These are phyloP conservation scores for Cheilosia vernalis DNA, from an alignment of 2,888 invertebrate genomes.

Conservation along the genomic window DNA sequence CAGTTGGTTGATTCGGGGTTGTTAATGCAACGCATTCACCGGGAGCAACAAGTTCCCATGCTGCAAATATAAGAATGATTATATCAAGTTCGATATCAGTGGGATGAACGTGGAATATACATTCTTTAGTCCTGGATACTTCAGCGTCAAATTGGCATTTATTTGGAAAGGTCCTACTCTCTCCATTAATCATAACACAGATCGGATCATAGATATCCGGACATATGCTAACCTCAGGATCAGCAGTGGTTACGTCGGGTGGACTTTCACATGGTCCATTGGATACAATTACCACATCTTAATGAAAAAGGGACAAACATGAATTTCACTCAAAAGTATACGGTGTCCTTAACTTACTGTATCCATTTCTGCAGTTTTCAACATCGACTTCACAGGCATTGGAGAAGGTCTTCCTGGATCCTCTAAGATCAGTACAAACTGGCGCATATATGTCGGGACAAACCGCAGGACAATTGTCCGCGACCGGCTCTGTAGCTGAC, in stretches of 20 bases:
- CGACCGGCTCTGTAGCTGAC: not conserved
- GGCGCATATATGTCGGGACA: constrained; percentile 45
- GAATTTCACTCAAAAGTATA: not conserved
- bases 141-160: constrained; percentile 42
- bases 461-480: constrained; percentile 23
- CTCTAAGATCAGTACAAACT: constrained; percentile 22
- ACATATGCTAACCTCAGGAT: constrained; percentile 22
- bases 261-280: constrained; percentile 19
- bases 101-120: not conserved
- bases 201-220: constrained; percentile 39
- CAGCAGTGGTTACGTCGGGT: not conserved
- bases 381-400: constrained; percentile 31
- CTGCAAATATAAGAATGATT: not conserved
- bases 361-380: constrained; percentile 30
- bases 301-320: not conserved
- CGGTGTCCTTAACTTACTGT: constrained; percentile 1
- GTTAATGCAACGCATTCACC: constrained; percentile 27
- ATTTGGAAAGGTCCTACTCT: constrained; percentile 47
- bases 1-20: constrained; percentile 1
- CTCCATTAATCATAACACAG: constrained; percentile 38
- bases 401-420: constrained; percentile 26
- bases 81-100: no score
- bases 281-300: constrained; percentile 30
- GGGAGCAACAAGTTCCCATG: constrained; percentile 29
- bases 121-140: constrained; percentile 3